Percentiles rank a stretch among this genome's conserved stretches.
These are phyloP conservation scores for Chloroceryle inda DNA, from an alignment of 2,797 vertebrate genomes.

Conservation along the genomic window DNA sequence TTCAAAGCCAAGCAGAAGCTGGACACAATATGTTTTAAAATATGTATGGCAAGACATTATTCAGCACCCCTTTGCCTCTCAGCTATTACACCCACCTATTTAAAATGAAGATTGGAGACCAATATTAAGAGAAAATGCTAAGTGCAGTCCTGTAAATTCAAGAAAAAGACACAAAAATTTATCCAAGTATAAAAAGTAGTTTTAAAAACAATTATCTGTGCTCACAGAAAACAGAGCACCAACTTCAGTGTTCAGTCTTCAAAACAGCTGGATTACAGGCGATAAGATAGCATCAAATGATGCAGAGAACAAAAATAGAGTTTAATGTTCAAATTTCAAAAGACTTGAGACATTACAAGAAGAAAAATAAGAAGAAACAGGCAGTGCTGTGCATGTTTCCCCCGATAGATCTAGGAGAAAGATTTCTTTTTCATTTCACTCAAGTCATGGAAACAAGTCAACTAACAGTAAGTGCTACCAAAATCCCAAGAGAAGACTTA, in stretches of 20 bases:
- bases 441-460: neutral
- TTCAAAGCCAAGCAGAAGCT: neutral
- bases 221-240: neutral
- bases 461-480: neutral
- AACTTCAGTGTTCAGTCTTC: neutral
- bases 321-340: neutral
- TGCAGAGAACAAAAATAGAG: neutral
- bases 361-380: neutral
- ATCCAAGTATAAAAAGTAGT: neutral
- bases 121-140: neutral
- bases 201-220: neutral
- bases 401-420: neutral
- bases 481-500: neutral
- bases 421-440: neutral
- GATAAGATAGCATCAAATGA: neutral
- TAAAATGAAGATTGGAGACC: neutral
- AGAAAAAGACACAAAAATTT: neutral
- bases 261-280: neutral
- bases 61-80: neutral
- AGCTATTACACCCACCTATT: neutral
- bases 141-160: neutral
- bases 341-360: neutral
- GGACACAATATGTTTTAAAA: neutral
- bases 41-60: fast-evolving
- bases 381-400: neutral